Base-by-base conservation (phyloP, 2,888 invertebrate genomes). In the Portevinia maculata region DNA sequence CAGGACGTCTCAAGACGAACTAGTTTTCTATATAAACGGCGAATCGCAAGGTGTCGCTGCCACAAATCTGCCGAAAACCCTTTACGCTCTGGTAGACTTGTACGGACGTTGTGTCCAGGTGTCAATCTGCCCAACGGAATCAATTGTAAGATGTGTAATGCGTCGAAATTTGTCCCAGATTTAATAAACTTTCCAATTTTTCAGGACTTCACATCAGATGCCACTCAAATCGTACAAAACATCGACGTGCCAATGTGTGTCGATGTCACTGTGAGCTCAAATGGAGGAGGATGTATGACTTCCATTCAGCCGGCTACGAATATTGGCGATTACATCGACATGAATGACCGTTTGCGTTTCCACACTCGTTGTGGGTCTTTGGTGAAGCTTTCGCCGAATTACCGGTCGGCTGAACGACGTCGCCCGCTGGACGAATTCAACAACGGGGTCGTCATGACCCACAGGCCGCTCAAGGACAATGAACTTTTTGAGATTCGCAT, bases 401-500 rank as follows among this genome's bases (percentile, higher is more conserved):
- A 95, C 90, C 93, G 97, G 85, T 95, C 96, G 3, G 98, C 98
- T 0, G 97, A 98, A 89, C 93, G 98, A 76, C 93, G 96, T 65
- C 93, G 97, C 74, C 98, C 98, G 0, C 91, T 96, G 5, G 98
- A 98, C 88, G 98, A 98, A 90, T 98, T 98, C 89, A 98, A 98
- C 90, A 98, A 98, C 90, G 98, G 97, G 0, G 97, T 98, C 1
- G 97, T 98, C 1, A 97, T 98, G 96, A 98, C 98, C 1, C 96
- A 97, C 87, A 93, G 98, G 41, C 95, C 97, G 0, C 91, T 99
- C 3, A 92, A 93, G 79, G 97, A 97, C 88, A 95, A 96, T 87
- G 98, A 98, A 90, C 91, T 98, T 17, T 99, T 98, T 90, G 98
- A 98, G 93, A 98, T 98, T 88, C 93, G 97, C 65, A 97, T 99